Conservation (phyloP, 2,113 vertebrate species). For the Raja brachyura region DNA sequence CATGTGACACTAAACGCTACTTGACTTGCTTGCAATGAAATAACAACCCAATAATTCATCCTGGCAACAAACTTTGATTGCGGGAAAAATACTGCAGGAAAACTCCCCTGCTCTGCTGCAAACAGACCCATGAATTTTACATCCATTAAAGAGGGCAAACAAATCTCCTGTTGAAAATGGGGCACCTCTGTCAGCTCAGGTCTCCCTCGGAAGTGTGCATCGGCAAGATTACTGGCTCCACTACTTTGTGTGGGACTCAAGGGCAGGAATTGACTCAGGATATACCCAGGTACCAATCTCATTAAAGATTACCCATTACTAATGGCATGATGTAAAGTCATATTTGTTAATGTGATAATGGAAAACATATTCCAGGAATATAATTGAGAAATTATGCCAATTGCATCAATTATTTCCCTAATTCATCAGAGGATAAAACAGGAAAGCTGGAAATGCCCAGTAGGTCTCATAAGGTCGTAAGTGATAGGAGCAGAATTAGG, state of each 20-base stretch:
- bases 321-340: not conserved
- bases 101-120: not conserved
- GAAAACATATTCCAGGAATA: not conserved
- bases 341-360: not conserved
- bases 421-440: not conserved
- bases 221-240: no score
- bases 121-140: not conserved
- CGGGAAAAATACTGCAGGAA: not conserved
- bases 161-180: no score
- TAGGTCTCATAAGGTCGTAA: not conserved
- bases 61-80: not conserved
- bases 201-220: no score
- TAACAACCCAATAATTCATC: not conserved
- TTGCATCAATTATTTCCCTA: not conserved
- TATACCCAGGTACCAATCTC: not conserved
- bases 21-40: not conserved
- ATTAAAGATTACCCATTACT: not conserved
- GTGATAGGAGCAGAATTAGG: no score
- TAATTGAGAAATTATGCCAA: not conserved
- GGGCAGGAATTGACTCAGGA: not conserved
- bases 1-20: no score
- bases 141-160: not conserved
- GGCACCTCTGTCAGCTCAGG: no score
- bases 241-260: no score
- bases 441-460: not conserved